Percentiles rank a stretch among this genome's conserved stretches.
Conservation (phyloP, 37 sponge, comb jelly and placozoan species). For the Chondrilla cf. caribensis region DNA sequence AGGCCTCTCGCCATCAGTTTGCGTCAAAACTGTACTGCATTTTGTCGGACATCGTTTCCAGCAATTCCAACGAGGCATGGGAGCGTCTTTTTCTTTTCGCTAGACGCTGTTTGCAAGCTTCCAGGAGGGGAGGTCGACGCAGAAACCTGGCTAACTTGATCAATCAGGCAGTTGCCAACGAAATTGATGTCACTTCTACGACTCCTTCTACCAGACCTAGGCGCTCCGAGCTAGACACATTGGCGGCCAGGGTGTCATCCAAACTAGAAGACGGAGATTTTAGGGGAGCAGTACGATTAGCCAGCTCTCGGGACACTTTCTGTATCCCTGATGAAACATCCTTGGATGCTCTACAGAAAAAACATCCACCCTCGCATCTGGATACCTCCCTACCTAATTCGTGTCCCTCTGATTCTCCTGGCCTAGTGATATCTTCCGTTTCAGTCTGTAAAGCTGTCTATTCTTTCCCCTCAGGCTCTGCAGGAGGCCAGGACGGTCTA, state of each 20-base stretch:
- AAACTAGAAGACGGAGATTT: constrained; percentile 15
- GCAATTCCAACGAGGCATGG: not conserved
- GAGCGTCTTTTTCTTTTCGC: not conserved
- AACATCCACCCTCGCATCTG: not conserved
- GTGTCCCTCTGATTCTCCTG: not conserved
- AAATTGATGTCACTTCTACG: not conserved
- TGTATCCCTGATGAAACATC: not conserved
- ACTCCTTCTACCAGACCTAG: no score
- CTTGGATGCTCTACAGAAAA: not conserved
- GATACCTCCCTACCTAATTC: not conserved
- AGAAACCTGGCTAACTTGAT: not conserved
- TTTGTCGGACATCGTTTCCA: not conserved
- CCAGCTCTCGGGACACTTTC: not conserved
- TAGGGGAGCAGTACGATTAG: not conserved
- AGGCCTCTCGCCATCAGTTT: not conserved
- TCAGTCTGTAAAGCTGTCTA: not conserved
- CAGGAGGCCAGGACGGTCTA: not conserved
- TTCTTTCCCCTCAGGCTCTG: constrained; percentile 3
- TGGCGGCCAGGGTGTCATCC: not conserved
- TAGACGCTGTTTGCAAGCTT: not conserved
- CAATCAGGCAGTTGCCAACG: not conserved
- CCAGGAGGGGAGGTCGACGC: not conserved
- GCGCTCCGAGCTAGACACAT: not conserved
- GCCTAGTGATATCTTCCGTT: not conserved
- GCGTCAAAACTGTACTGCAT: not conserved